A percentile compares a stretch with the other conserved stretches of the same genome.
phyloP scores from a whole-genome alignment of 2,888 invertebrate species.

The Lapara coniferarum region DNA sequence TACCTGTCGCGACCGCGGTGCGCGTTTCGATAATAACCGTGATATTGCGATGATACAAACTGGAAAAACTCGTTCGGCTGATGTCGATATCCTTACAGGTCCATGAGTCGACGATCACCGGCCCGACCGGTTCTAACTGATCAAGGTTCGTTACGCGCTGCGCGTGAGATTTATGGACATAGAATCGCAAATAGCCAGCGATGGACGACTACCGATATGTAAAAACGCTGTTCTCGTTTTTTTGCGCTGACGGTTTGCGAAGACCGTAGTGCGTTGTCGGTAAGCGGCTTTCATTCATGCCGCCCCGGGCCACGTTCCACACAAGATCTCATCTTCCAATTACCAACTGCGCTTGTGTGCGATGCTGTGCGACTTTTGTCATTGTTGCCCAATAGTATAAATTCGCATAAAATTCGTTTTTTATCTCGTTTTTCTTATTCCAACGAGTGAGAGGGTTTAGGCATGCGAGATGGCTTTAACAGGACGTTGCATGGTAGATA shows the following conservation, averaged over 20 bases:
- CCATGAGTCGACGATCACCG: slow-evolving; percentile 52
- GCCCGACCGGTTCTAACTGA: slow-evolving; percentile 34
- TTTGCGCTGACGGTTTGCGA: slow-evolving; percentile 50
- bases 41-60: slow-evolving; percentile 83
- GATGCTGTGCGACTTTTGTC: slow-evolving; percentile 72
- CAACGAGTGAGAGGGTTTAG: background rate
- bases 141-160: slow-evolving; percentile 47
- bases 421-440: slow-evolving; percentile 32
- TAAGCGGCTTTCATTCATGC: slow-evolving; percentile 82
- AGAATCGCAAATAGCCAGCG: slow-evolving; percentile 37
- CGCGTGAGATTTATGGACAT: background rate
- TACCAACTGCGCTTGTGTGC: slow-evolving; percentile 70
- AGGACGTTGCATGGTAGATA: slow-evolving; percentile 5
- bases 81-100: slow-evolving; percentile 82
- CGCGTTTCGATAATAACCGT: slow-evolving; percentile 82
- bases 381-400: slow-evolving; percentile 62
- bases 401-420: slow-evolving; percentile 32
- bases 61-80: slow-evolving; percentile 82
- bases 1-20: slow-evolving; percentile 80
- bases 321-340: slow-evolving; percentile 82
- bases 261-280: slow-evolving; percentile 68
- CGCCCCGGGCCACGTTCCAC: slow-evolving; percentile 79
- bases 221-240: slow-evolving; percentile 48
- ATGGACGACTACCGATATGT: slow-evolving; percentile 45
- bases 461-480: background rate